Percentiles rank a stretch among this genome's conserved stretches.
phyloP scores from a whole-genome alignment of 1,140 invertebrate species.

The Gryllus bimaculatus region DNA sequence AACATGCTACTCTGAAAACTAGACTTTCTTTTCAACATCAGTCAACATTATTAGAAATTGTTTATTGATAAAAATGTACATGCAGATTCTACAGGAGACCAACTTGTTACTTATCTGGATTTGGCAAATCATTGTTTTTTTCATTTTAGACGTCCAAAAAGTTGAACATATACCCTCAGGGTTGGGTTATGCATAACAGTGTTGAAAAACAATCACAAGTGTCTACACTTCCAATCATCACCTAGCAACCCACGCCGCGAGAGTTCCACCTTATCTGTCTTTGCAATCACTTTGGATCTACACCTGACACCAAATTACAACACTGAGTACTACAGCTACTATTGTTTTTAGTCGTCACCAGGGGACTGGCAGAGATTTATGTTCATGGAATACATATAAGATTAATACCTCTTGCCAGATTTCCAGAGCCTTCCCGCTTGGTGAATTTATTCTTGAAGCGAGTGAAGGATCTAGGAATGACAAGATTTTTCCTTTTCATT shows the following conservation, averaged over 20 bases:
- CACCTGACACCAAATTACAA: neutral
- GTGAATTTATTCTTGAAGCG: neutral
- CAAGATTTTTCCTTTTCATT: neutral
- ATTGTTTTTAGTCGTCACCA: neutral
- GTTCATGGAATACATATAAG: neutral
- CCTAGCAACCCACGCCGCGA: neutral
- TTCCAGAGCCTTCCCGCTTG: neutral
- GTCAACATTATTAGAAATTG: conserved; percentile 1
- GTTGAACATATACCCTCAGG: too few relatives aligned
- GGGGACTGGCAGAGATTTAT: neutral
- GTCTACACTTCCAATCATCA: neutral
- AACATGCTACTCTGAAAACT: neutral
- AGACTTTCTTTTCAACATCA: neutral
- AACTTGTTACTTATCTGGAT: neutral
- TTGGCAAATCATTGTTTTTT: neutral
- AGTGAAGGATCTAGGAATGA: conserved; percentile 6
- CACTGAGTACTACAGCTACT: neutral
- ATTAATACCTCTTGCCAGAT: neutral
- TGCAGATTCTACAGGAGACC: neutral
- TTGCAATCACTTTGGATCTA: too few relatives aligned
- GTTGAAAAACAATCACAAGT: too few relatives aligned
- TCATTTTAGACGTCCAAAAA: too few relatives aligned
- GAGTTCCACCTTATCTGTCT: neutral
- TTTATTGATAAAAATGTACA: conserved; percentile 1
- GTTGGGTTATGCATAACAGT: too few relatives aligned